A percentile compares a stretch with the other conserved stretches of the same genome.
phyloP scores from a whole-genome alignment of 2,797 vertebrate species.

The Podarcis lilfordi region DNA sequence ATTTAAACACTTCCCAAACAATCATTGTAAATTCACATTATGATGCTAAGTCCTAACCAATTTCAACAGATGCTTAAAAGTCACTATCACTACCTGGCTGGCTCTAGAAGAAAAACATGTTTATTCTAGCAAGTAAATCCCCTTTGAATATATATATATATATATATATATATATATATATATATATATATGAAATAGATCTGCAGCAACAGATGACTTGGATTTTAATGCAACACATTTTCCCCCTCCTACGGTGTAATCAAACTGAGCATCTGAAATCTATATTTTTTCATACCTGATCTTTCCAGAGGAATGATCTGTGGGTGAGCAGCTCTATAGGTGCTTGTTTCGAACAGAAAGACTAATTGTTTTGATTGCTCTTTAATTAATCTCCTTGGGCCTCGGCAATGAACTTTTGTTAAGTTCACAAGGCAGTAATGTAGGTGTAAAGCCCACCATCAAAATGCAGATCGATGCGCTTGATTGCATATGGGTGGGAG shows the following conservation, averaged over 20 bases:
- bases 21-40: background rate
- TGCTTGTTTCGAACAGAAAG: conserved; percentile 61
- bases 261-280: conserved; percentile 67
- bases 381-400: conserved; percentile 65
- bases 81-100: background rate
- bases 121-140: conserved; percentile 37
- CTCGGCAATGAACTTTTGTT: conserved; percentile 25
- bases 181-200: conserved; percentile 6
- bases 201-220: conserved; percentile 36
- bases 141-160: background rate
- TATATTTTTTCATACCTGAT: conserved; percentile 67
- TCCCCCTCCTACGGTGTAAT: conserved; percentile 23
- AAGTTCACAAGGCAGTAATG: conserved; percentile 36
- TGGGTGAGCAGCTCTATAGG: conserved; percentile 38
- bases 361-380: conserved; percentile 59
- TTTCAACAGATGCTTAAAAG: conserved; percentile 16
- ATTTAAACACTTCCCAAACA: background rate
- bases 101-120: background rate
- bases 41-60: background rate
- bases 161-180: too few species aligned
- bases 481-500: background rate
- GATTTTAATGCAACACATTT: conserved; percentile 46
- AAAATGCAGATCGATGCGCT: conserved; percentile 39
- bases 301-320: conserved; percentile 63
- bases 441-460: conserved; percentile 46